Base-by-base conservation (phyloP, 2,888 invertebrate species). In the Sicus ferrugineus region DNA sequence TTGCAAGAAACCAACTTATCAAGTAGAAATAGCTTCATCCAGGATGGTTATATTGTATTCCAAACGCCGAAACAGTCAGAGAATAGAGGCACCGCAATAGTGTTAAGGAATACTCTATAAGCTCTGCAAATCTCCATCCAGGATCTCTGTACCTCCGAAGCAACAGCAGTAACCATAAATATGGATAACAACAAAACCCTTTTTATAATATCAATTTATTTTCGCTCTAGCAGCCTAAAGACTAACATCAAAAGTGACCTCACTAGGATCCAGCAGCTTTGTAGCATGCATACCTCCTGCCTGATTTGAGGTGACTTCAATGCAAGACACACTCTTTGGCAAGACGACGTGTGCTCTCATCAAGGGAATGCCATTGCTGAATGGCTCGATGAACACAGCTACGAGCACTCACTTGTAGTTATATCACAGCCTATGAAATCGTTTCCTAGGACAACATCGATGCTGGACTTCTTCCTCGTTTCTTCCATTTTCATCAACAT, bases 401-500 rank as follows among this genome's bases (percentile, higher is more conserved):
- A 38, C 38, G 38, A 38, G 11, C 38, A 38, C 11, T 38, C 38
- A 38, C 38, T 38, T 38, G 38, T 11, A 9, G 38, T 38, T 6
- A 11, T 38, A 6, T 38, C 38, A 9, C 38, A 38, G 11, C 38
- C 6, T 11, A 38, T 11, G 50, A 50, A 50, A 50, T 50, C 7
- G 7, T 50, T 50, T n/a, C 50, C 50, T 7, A n/a, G n/a, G 16
- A 50, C 50, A 19, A 6, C 50, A 9, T 50, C 50, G 6, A 50
- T 50, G 50, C n/a, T 50, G 50, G 50, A 50, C 50, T 50, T 50
- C 19, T 50, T 50, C 50, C 50, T 50, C n/a, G 16, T 14, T 50
- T 50, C 50, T 14, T 50, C 50, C 5, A 11, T 6, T 7, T n/a
- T 50, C 6, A n/a, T n/a, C 50, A 38, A 38, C 38, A 14, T 38